A percentile compares a stretch with the other conserved stretches of the same genome.
Conservation (phyloP, 2,113 vertebrate species). For the Nymphicus hollandicus region DNA sequence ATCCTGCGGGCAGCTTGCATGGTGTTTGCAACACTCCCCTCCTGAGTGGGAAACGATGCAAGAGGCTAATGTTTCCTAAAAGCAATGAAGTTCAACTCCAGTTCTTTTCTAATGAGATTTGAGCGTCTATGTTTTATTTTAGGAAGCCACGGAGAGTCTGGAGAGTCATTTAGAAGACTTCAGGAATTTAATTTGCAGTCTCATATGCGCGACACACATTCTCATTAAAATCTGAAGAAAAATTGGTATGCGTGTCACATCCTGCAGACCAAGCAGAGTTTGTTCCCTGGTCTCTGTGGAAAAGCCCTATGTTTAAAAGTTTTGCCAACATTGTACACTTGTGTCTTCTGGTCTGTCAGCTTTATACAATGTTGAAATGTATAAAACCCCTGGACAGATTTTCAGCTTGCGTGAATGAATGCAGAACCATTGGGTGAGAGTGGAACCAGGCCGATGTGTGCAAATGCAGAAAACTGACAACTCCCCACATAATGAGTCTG, state of each 20-base stretch:
- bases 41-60: background rate
- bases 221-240: background rate
- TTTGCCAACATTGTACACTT: background rate
- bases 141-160: background rate
- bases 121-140: background rate
- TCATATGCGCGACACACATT: accelerated
- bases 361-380: background rate
- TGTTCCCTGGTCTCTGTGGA: background rate
- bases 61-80: background rate
- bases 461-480: background rate
- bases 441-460: background rate
- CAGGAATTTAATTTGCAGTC: background rate
- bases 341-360: background rate
- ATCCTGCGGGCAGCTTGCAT: accelerated
- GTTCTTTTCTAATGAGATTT: background rate
- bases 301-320: background rate
- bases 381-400: background rate
- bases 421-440: background rate
- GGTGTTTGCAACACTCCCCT: background rate
- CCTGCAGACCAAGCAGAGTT: background rate
- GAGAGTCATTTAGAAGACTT: background rate
- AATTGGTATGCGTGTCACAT: background rate
- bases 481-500: background rate
- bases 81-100: background rate
- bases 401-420: background rate